phyloP scores from a whole-genome alignment of 2,888 invertebrate genomes.

The Drosophila borborema region DNA sequence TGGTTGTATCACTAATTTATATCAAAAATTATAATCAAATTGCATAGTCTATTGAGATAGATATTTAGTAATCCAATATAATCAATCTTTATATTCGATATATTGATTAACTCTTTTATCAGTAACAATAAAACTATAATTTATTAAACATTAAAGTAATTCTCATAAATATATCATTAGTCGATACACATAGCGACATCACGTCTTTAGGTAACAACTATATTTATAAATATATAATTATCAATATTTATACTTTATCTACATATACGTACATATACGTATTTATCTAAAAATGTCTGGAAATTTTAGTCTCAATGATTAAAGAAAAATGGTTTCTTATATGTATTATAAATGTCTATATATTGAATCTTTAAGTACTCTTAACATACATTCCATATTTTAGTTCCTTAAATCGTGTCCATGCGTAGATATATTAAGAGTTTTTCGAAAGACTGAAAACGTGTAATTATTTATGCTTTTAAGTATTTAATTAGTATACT shows the following conservation, averaged over 20 bases:
- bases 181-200: slow-evolving; percentile 4
- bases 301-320: slow-evolving; percentile 4
- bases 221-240: not conserved
- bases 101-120: slow-evolving; percentile 2
- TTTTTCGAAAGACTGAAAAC: slow-evolving; percentile 49
- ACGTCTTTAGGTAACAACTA: not conserved
- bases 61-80: not conserved
- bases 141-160: slow-evolving; percentile 7
- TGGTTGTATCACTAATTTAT: slow-evolving; percentile 8
- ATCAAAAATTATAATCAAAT: not conserved
- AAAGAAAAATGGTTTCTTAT: not conserved
- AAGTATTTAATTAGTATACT: slow-evolving; percentile 15
- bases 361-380: slow-evolving; percentile 7
- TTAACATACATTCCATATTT: not conserved
- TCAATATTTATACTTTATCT: not conserved
- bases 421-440: slow-evolving; percentile 25
- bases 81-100: not conserved
- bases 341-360: not conserved
- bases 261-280: not conserved
- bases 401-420: slow-evolving; percentile 13
- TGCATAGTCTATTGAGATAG: not conserved
- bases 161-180: slow-evolving; percentile 10
- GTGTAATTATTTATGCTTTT: slow-evolving; percentile 22
- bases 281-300: not conserved
- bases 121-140: slow-evolving; percentile 8